Evolutionary conservation across 2,113 vertebrate species (phyloP).

Genomic region (Chloropsis hardwickii): DNA sequence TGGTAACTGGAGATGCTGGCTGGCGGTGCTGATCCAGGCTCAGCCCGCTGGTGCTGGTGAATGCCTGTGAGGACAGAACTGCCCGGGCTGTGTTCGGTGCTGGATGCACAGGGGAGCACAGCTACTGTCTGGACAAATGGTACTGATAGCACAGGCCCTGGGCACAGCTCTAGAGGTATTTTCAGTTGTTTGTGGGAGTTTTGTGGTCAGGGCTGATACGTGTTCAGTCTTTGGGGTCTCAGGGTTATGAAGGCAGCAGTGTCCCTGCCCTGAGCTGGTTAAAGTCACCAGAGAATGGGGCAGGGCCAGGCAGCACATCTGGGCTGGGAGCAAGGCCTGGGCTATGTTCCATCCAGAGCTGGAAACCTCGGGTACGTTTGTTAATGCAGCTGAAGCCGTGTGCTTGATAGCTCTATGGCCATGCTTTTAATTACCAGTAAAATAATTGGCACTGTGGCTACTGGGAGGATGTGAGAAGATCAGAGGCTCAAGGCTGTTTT

Average conservation of each 20-base stretch:
- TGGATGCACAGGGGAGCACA: neutral
- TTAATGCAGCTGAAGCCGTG: slow-evolving; percentile 2
- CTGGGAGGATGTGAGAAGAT: slow-evolving; percentile 67
- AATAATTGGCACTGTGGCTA: slow-evolving; percentile 77
- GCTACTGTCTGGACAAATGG: accelerated
- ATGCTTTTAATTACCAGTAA: slow-evolving; percentile 78
- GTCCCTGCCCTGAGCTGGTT: neutral
- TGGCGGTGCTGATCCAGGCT: neutral
- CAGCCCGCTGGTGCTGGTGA: accelerated
- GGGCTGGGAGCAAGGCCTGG: neutral
- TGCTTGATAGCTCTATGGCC: slow-evolving; percentile 44
- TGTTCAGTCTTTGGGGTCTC: neutral
- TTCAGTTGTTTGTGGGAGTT: neutral
- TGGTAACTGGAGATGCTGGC: neutral
- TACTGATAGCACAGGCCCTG: neutral
- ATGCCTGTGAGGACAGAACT: neutral
- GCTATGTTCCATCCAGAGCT: neutral
- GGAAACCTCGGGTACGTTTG: neutral
- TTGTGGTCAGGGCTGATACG: accelerated
- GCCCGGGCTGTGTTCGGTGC: neutral
- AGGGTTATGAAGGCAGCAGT: neutral
- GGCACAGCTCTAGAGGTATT: neutral
- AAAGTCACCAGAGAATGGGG: neutral
- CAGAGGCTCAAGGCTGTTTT: slow-evolving; percentile 70
- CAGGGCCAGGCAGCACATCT: accelerated